Conservation (phyloP, 1,140 invertebrate species). For the Amphibalanus amphitrite region DNA sequence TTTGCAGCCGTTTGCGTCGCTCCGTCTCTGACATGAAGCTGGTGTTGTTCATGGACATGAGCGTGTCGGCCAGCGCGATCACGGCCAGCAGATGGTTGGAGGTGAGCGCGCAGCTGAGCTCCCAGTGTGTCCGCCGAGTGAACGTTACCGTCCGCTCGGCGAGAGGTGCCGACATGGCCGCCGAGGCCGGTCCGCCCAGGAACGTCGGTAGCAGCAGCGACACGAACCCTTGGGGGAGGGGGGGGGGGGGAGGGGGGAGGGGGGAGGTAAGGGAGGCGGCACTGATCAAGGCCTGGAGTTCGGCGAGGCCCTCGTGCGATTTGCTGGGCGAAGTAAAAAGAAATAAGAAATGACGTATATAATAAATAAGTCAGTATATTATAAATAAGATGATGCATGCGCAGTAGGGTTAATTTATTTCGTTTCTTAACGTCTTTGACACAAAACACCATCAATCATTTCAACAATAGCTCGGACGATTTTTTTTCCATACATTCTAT, state of each 20-base stretch:
- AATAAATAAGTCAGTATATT: too few species aligned
- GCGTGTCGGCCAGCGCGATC: conserved; percentile 83
- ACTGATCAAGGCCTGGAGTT: too few species aligned
- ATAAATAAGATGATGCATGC: too few species aligned
- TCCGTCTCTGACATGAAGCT: conserved; percentile 45
- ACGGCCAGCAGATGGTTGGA: conserved; percentile 89
- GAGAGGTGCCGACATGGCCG: conserved; percentile 30
- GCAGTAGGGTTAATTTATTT: too few species aligned
- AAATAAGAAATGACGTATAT: too few species aligned
- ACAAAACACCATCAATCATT: too few species aligned
- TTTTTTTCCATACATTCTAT: too few species aligned
- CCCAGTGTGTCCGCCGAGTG: conserved; percentile 78
- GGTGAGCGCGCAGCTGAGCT: conserved; percentile 80
- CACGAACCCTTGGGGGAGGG: conserved; percentile 84
- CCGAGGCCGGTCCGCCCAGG: conserved; percentile 21
- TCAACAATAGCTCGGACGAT: too few species aligned
- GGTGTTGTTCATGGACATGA: conserved; percentile 96
- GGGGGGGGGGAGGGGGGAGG: conserved; percentile 22
- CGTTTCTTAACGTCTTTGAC: too few species aligned
- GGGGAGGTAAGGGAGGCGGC: too few species aligned
- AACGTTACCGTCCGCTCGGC: conserved; percentile 35
- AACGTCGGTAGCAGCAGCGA: conserved; percentile 74
- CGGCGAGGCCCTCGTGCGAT: too few species aligned
- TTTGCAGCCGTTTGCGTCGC: conserved; percentile 7
- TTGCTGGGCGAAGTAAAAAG: too few species aligned